phyloP scores from a whole-genome alignment of 2,797 vertebrate species.

The Macropodus opercularis region DNA sequence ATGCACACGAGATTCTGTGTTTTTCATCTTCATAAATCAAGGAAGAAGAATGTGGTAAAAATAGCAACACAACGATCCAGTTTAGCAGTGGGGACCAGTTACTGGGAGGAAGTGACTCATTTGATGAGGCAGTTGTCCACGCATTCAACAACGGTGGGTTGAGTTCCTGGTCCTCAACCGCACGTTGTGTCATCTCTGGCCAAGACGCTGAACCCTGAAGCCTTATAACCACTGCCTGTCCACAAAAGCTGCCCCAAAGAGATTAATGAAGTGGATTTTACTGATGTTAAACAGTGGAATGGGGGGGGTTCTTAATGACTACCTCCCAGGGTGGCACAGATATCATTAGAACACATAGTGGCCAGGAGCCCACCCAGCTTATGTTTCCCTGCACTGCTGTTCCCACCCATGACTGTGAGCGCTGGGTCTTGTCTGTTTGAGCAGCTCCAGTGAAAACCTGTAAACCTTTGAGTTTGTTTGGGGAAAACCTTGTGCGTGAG shows the following conservation, averaged over 20 bases:
- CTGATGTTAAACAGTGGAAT: too few species aligned
- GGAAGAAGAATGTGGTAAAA: background rate
- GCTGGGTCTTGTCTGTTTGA: slow-evolving; percentile 26
- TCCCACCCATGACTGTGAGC: slow-evolving; percentile 37
- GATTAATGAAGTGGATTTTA: too few species aligned
- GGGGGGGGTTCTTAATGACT: background rate
- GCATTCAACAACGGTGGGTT: too few species aligned
- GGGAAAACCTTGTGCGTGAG: slow-evolving; percentile 7
- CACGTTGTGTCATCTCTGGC: too few species aligned
- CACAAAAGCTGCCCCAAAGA: too few species aligned
- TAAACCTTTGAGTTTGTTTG: too few species aligned
- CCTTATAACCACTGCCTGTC: too few species aligned
- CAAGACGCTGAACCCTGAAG: too few species aligned
- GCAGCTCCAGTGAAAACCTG: slow-evolving; percentile 20
- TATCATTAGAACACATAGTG: background rate
- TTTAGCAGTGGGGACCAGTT: too few species aligned
- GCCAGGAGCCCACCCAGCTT: slow-evolving; percentile 18
- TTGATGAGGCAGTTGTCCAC: too few species aligned
- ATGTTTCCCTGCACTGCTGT: slow-evolving; percentile 40
- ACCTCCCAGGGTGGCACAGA: background rate
- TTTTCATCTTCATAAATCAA: background rate
- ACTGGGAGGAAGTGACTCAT: background rate
- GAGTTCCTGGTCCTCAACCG: too few species aligned
- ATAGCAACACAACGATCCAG: background rate
- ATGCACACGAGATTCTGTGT: background rate